Conservation (phyloP, 30 jellyfish, hydroid and myxozoan genomes). For the Catostylus mosaicus region DNA sequence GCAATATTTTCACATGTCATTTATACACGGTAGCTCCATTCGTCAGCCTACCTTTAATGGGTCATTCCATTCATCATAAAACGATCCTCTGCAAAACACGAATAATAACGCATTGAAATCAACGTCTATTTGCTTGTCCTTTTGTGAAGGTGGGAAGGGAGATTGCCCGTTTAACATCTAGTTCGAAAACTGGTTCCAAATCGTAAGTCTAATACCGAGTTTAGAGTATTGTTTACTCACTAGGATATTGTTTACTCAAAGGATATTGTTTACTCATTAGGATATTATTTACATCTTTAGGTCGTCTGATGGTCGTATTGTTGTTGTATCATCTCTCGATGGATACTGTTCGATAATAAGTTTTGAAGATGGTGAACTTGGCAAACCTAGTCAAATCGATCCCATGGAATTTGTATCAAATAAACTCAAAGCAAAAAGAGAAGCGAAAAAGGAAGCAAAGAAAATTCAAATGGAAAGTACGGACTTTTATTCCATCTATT, state of each 20-base stretch:
- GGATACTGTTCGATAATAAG: constrained; percentile 92
- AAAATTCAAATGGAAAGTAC: constrained; percentile 31
- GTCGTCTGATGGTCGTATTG: constrained; percentile 93
- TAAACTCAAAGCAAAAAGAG: constrained; percentile 67
- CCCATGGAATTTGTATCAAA: constrained; percentile 73
- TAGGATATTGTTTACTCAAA: constrained; percentile 8
- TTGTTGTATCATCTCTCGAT: constrained; percentile 92
- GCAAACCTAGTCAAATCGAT: constrained; percentile 68
- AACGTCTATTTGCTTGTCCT: too few relatives aligned
- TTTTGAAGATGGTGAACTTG: constrained; percentile 92
- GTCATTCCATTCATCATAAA: too few relatives aligned
- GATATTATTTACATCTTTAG: constrained; percentile 11
- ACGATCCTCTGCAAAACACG: too few relatives aligned
- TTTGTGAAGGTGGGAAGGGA: too few relatives aligned
- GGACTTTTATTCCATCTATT: not conserved
- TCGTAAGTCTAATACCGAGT: too few relatives aligned
- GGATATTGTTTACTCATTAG: not conserved
- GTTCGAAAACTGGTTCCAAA: too few relatives aligned
- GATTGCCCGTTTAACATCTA: too few relatives aligned
- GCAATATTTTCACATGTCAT: too few relatives aligned
- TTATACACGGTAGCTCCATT: too few relatives aligned
- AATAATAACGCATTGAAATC: too few relatives aligned
- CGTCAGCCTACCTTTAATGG: too few relatives aligned
- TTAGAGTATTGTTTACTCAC: too few relatives aligned
- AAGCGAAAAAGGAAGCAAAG: constrained; percentile 56